Evolutionary conservation across 2,113 vertebrate genomes (phyloP), one percentile per base, ranked within the genome.

Genomic region (Neodon shergylaensis): DNA sequence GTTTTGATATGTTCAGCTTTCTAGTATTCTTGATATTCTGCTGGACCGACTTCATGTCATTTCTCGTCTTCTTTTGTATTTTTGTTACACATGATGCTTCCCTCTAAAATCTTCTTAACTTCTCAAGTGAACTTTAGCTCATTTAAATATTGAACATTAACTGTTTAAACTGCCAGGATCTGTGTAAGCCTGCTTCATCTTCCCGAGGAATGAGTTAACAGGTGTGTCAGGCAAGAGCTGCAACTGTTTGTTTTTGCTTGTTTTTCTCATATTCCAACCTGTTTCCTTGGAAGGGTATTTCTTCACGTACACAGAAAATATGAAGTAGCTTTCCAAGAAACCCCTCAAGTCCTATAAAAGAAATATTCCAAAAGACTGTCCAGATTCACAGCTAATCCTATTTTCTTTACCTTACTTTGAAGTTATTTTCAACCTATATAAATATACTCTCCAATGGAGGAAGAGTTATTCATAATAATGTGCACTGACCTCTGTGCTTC

Each of bases 371-470:
- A 73, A 49, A 87, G 13, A 22, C n/a, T 47, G 2, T 26, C 33
- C 22, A 36, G 16, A 31, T 52, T 91, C 39, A 66, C 17, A 28
- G 74, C 21, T 54, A 31, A 52, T 26, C 21, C 52, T 86, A 49
- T 52, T 94, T 49, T 72, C 44, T 83, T 92, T 90, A 63, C 44
- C 61, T 88, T 77, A 83, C 10, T 89, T 22, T 88, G 52, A 61
- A 94, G 6, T 39, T 49, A 39, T 49, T 88, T 90, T 79, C 36
- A 84, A 42, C 77, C 10, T 74, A 19, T 10, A 49, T 36, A 14
- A 2, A 36, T 95, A 82, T 49, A 74, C 10, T 72, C 42, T 63
- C 58, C 74, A 63, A 5, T 42, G 44, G 84, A 77, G 63, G 63
- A 22, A 76, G 26, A 77, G 28, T 52, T 63, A 12, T 63, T 82